Conservation (phyloP, 1,140 invertebrate species). For the Nilaparvata lugens region DNA sequence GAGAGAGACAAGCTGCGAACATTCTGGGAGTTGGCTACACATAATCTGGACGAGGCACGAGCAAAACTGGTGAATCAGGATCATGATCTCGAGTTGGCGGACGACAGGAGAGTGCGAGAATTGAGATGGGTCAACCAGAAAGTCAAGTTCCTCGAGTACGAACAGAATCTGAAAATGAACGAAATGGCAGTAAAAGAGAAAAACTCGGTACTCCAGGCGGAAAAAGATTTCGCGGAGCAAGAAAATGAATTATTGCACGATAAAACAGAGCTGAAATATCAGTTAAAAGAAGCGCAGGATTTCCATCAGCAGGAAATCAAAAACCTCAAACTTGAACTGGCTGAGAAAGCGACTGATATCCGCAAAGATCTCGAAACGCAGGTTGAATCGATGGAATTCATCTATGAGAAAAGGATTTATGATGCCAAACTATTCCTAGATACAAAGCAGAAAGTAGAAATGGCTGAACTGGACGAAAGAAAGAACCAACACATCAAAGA, state of each 20-base stretch:
- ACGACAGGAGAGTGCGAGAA: not conserved
- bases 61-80: constrained; percentile 35
- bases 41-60: constrained; percentile 44
- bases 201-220: constrained; percentile 59
- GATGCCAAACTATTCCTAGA: not conserved
- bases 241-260: constrained; percentile 69
- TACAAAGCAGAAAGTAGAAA: constrained; percentile 57
- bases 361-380: constrained; percentile 58
- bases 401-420: not conserved
- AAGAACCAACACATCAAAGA: constrained; percentile 81
- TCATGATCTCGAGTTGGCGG: not conserved
- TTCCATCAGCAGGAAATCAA: constrained; percentile 54
- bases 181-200: constrained; percentile 41
- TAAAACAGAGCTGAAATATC: constrained; percentile 61
- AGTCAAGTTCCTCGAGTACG: not conserved
- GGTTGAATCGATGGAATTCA: not conserved
- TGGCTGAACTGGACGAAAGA: constrained; percentile 77
- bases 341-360: constrained; percentile 55
- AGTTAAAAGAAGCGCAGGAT: constrained; percentile 61
- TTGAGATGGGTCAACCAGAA: not conserved
- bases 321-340: constrained; percentile 47
- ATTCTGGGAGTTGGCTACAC: constrained; percentile 47
- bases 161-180: constrained; percentile 3
- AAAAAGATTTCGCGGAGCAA: constrained; percentile 61
- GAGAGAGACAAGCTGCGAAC: constrained; percentile 47